Conservation (phyloP, 2,888 invertebrate species). For the Apamea anceps region DNA sequence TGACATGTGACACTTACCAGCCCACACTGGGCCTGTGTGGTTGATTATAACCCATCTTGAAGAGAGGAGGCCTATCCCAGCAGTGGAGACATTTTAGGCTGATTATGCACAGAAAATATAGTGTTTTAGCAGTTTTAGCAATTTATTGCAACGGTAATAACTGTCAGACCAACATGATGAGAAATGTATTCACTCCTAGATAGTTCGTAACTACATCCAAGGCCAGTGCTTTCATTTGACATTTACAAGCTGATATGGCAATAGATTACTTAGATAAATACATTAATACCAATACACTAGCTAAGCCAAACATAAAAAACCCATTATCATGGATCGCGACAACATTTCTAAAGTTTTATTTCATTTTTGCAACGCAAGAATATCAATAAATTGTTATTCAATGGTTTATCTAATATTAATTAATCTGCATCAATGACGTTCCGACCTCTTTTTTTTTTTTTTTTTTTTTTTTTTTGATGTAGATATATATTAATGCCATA, state of each 20-base stretch:
- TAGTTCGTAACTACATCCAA: not conserved
- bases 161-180: not conserved
- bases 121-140: not conserved
- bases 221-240: constrained; percentile 27
- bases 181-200: not conserved
- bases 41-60: not conserved
- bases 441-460: constrained; percentile 41
- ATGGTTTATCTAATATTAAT: constrained; percentile 7
- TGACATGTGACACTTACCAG: no score
- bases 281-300: constrained; percentile 10
- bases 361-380: constrained; percentile 13
- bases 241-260: constrained; percentile 33
- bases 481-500: constrained; percentile 30
- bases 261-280: constrained; percentile 18
- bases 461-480: no score
- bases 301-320: constrained; percentile 26
- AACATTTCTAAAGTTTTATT: constrained; percentile 9
- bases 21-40: not conserved
- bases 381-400: not conserved
- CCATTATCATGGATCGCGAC: constrained; percentile 11
- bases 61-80: not conserved
- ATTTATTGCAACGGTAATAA: not conserved
- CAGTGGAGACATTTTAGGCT: not conserved
- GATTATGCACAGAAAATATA: not conserved
- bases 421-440: constrained; percentile 21